phyloP scores from a whole-genome alignment of 2,113 vertebrate species.

The Campylorhamphus procurvoides region DNA sequence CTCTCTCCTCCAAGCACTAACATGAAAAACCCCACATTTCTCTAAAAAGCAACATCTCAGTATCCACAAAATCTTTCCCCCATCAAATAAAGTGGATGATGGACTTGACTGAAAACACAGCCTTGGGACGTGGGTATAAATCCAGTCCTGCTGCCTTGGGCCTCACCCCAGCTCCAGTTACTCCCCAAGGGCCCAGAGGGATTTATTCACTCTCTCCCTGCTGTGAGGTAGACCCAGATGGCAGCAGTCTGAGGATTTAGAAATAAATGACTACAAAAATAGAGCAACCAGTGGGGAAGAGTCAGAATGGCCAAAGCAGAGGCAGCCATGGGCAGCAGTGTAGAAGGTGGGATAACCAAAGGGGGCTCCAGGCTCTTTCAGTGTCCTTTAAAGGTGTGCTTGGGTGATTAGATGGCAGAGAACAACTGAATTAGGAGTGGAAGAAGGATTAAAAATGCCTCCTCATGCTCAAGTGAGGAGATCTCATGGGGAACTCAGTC shows the following conservation, averaged over 20 bases:
- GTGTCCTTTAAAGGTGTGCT: not conserved
- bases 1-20: not conserved
- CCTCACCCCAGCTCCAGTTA: not conserved
- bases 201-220: not conserved
- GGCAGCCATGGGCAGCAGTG: not conserved
- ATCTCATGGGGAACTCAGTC: not conserved
- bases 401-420: not conserved
- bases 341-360: not conserved
- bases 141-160: not conserved
- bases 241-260: not conserved
- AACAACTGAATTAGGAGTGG: not conserved
- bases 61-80: not conserved
- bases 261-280: not conserved
- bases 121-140: not conserved
- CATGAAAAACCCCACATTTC: not conserved
- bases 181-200: not conserved
- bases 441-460: not conserved
- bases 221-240: not conserved
- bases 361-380: not conserved
- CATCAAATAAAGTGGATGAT: not conserved
- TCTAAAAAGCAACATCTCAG: not conserved
- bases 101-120: not conserved
- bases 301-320: not conserved
- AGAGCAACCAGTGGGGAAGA: not conserved
- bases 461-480: rapidly evolving